Evolutionary conservation across 2,113 vertebrate species (phyloP), one percentile per base, ranked within the genome.

Genomic region (Illadopsis cleaveri): DNA sequence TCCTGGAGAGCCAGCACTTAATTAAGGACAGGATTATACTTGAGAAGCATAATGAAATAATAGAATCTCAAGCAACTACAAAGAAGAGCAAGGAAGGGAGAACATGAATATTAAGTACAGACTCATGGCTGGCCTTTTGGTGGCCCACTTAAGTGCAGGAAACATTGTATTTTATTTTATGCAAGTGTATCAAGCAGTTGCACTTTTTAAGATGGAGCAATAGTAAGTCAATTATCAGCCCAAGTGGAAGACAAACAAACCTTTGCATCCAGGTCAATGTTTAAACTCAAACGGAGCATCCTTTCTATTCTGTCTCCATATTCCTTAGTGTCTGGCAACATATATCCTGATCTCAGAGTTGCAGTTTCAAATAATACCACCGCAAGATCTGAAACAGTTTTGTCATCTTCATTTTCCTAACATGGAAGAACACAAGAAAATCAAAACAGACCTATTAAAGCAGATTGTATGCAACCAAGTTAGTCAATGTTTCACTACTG

Each of bases 251-350:
- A 64, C 84, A 71, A 82, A 96, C 97, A 88, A 96, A 98, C 99
- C 99, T 99, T 98, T 96, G 99, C 99, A 20, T 99, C 98, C 71
- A 98, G 97, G 78, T 98, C 98, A 45, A 99, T 98, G 44, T 99
- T 99, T 96, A 99, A 98, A 93, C 99, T 99, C 70, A 99, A 98
- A 57, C 99, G 98, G 76, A 99, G 99, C 99, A 99, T 99, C 86
- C 99, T 98, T 98, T 99, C 99, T 97, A 99, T 99, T 91, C 99
- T 97, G 6, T 99, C 99, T 60, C 99, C 99, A 0, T 99, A 99
- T 33, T 98, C 98, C 84, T 99, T 99, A 7, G 99, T 99, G 97
- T 99, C 99, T 25, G 98, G 97, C 70, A 99, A 96, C 95, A 99
- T 99, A 89, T 99, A 99, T 8, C 99, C 99, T 24, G 99, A 99